Evolutionary conservation across 2,888 invertebrate genomes (phyloP), one percentile per base, ranked within the genome.

Genomic region (Seladonia tumulorum): DNA sequence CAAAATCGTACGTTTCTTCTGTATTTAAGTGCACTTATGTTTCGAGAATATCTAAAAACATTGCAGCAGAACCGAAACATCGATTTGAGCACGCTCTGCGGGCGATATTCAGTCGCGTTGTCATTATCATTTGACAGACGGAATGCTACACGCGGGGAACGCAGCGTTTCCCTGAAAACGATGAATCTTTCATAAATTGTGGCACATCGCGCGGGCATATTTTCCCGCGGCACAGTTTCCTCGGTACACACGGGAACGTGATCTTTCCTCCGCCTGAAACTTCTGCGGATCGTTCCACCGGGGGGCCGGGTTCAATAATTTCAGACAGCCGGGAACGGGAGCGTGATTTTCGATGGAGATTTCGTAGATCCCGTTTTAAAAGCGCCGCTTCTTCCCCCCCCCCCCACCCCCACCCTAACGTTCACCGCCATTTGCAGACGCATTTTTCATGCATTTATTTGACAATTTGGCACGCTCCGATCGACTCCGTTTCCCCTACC

Each of bases 401-500:
- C n/a, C n/a, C n/a, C n/a, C n/a, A n/a, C n/a, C n/a, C n/a, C n/a
- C n/a, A n/a, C n/a, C n/a, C 78, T 60, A 63, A 57, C 75, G 68
- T 45, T 75, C 25, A 5, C 16, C 29, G 29, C 68, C 73, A 29
- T 60, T 76, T 53, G 76, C 66, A 53, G 79, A 29, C 63, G 73
- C 89, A 90, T 92, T 90, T 91, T 89, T 88, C 90, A 83, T 81
- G 88, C 91, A 88, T 92, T 92, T 92, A 92, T 93, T 92, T 91
- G 92, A 92, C 91, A 91, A 92, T 94, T 94, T 92, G 92, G 90
- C 90, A 86, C 89, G 87, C 85, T 81, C 70, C 85, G 90, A 88
- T 88, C 85, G 85, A 76, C 80, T 72, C 85, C 53, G 60, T 53
- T 66, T 80, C 22, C 66, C 25, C 78, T 60, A 49, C 39, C 86